Evolutionary conservation across 2,113 vertebrate genomes (phyloP).

Genomic region (Mohoua ochrocephala): DNA sequence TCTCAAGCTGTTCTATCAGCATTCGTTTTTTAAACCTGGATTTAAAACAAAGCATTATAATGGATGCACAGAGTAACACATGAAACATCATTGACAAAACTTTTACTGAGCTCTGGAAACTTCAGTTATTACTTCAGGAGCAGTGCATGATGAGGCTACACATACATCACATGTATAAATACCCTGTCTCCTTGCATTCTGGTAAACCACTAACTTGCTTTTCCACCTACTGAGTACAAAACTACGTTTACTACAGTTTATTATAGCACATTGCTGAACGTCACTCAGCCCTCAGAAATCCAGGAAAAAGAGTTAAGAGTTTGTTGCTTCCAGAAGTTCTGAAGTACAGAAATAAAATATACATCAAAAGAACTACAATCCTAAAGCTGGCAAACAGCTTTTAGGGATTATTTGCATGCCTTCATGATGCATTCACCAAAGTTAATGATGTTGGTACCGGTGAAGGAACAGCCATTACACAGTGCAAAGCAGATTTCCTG

Average conservation of each 20-base stretch:
- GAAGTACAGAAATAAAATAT: neutral
- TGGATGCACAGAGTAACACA: neutral
- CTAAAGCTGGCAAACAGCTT: neutral
- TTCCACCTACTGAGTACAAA: neutral
- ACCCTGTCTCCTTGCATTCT: neutral
- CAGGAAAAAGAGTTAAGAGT: neutral
- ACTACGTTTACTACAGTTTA: neutral
- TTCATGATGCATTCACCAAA: neutral
- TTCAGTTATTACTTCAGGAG: neutral
- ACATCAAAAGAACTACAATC: neutral
- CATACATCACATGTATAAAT: neutral
- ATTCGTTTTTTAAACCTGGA: conserved; percentile 95
- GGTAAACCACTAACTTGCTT: neutral
- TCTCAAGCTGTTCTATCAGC: conserved; percentile 95
- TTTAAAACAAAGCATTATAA: conserved; percentile 21
- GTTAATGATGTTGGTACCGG: neutral
- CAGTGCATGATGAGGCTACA: neutral
- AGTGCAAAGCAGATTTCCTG: neutral
- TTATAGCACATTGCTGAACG: neutral
- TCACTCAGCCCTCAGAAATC: neutral
- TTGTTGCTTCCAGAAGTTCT: neutral
- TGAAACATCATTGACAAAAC: neutral
- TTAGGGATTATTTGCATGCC: neutral
- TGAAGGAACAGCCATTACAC: neutral
- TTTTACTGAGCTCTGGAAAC: neutral